Conservation (phyloP, 2,888 invertebrate species). For the Rotaria socialis region DNA sequence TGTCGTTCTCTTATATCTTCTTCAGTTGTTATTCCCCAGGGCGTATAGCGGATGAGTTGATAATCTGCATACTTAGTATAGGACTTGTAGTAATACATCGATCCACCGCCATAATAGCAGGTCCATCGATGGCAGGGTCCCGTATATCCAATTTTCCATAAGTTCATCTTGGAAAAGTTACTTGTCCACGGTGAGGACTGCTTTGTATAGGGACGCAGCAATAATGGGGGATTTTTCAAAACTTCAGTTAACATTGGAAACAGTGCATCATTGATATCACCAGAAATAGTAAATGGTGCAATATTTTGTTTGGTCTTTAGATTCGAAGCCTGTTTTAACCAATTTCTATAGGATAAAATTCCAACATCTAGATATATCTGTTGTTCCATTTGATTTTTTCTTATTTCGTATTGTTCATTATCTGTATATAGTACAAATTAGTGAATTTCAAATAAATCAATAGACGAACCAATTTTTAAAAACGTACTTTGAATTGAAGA, state of each 20-base stretch:
- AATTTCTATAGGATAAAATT: neutral
- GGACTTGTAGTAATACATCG: neutral
- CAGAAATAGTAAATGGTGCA: neutral
- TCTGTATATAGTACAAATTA: neutral
- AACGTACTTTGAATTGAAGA: neutral
- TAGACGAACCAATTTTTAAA: neutral
- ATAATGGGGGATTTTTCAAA: neutral
- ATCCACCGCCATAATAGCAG: neutral
- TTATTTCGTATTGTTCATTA: neutral
- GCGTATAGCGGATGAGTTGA: neutral
- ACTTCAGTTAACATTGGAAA: neutral
- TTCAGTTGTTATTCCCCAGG: neutral
- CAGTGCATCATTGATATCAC: neutral
- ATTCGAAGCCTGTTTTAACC: neutral
- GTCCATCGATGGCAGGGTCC: too few species aligned
- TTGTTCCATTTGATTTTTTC: neutral
- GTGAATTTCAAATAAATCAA: neutral
- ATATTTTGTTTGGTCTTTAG: neutral
- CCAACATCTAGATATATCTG: neutral
- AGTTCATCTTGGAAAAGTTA: neutral
- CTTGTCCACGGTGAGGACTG: neutral
- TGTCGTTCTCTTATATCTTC: neutral
- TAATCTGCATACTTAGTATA: too few species aligned
- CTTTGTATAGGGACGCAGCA: neutral
- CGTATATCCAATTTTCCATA: too few species aligned